Percentiles rank a stretch among this genome's conserved stretches.
phyloP scores from a whole-genome alignment of 2,888 invertebrate species.

The Eilema sororculum region DNA sequence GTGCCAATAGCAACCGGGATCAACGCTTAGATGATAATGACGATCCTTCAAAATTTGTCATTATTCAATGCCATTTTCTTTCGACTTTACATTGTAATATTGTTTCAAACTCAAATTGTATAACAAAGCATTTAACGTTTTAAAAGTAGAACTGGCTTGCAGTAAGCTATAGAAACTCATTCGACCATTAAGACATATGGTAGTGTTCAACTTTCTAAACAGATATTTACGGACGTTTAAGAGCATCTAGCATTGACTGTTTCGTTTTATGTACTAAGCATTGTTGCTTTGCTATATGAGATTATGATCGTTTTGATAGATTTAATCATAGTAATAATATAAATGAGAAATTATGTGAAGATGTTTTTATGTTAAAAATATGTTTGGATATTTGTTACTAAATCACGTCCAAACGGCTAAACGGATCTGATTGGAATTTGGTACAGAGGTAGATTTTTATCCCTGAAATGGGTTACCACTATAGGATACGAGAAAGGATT shows the following conservation, averaged over 20 bases:
- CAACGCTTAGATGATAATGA: neutral
- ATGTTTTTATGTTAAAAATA: neutral
- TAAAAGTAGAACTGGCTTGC: slow-evolving; percentile 35
- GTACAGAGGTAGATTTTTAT: neutral
- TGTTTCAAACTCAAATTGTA: slow-evolving; percentile 5
- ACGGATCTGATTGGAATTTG: neutral
- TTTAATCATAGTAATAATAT: neutral
- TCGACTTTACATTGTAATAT: neutral
- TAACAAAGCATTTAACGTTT: slow-evolving; percentile 25
- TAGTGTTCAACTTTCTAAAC: slow-evolving; percentile 42
- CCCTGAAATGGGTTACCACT: neutral
- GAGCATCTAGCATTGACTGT: slow-evolving; percentile 19
- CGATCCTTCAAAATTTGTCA: neutral
- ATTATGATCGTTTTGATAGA: neutral
- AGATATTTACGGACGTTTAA: slow-evolving; percentile 27
- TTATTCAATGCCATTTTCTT: neutral
- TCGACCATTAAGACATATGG: slow-evolving; percentile 32
- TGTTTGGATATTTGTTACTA: neutral
- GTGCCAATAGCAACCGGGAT: neutral
- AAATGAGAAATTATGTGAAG: neutral
- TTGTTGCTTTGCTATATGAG: neutral
- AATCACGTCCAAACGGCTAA: neutral
- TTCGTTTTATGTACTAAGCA: slow-evolving; percentile 18
- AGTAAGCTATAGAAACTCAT: slow-evolving; percentile 40
- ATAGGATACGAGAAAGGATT: neutral